phyloP scores from a whole-genome alignment of 2,888 invertebrate species.

The Bombyx huttoni region DNA sequence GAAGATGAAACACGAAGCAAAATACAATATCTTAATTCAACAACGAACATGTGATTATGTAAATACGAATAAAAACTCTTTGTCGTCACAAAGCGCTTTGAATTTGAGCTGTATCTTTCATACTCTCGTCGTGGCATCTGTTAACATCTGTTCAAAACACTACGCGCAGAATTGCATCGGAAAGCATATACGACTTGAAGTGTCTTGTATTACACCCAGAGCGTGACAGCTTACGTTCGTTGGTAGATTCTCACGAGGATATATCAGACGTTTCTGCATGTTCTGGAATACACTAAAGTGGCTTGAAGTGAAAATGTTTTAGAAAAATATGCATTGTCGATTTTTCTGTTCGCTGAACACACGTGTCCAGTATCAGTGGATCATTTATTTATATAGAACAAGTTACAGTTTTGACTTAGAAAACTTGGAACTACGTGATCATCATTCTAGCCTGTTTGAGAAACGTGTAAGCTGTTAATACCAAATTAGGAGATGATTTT shows the following conservation, averaged over 20 bases:
- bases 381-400: too few relatives aligned
- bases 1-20: too few relatives aligned
- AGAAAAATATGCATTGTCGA: not conserved
- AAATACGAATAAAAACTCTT: too few relatives aligned
- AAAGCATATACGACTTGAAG: slow-evolving; percentile 15
- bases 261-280: slow-evolving; percentile 14
- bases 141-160: not conserved
- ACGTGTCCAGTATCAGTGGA: not conserved
- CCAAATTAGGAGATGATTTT: too few relatives aligned
- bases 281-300: slow-evolving; percentile 8
- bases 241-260: slow-evolving; percentile 23
- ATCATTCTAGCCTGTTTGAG: too few relatives aligned
- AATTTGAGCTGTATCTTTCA: too few relatives aligned
- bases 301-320: slow-evolving; percentile 7
- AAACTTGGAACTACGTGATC: too few relatives aligned
- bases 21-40: too few relatives aligned
- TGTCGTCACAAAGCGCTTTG: too few relatives aligned
- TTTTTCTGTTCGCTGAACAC: not conserved
- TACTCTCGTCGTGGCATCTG: not conserved
- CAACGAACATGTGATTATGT: too few relatives aligned
- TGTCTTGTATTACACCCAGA: slow-evolving; percentile 9
- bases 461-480: too few relatives aligned
- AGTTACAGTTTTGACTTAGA: too few relatives aligned
- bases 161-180: not conserved
- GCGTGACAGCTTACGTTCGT: slow-evolving; percentile 31